Base-by-base conservation (phyloP, 2,113 vertebrate species). In the Rafetus swinhoei region DNA sequence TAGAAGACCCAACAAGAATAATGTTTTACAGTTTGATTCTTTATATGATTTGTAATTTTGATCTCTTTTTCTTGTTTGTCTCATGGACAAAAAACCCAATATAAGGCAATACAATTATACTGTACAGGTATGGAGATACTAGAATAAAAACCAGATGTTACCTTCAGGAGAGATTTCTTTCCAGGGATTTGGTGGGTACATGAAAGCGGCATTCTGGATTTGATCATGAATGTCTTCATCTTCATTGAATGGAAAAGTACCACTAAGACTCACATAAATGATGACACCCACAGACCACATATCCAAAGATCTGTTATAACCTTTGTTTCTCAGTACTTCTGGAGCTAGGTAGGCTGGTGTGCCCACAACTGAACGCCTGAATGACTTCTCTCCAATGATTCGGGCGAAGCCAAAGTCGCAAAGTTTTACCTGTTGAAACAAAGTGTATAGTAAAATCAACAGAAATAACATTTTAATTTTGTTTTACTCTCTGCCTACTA, bases 221-320 rank as follows among this genome's bases (percentile, higher is more conserved):
- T 99, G 99, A 97, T 99, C 99, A 4, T 99, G 99, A 85, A 99
- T 99, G 89, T 99, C 99, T 97, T 99, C 99, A 80, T 99, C 99
- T 96, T 99, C 99, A 35, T 99, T 99, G 95, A 99, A 99, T 1
- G 99, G 99, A 85, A 99, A 99, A 1, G 99, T 99, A 65, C 99
- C 99, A 24, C 99, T 99, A 35, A 99, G 98, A 94, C 99, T 99
- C 77, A 99, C 99, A 32, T 99, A 99, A 97, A 99, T 98, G 96
- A 99, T 99, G 90, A 99, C 99, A 6, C 99, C 99, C 32, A 99
- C 99, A 4, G 99, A 99, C 99, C 99, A 99, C 99, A 99, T 99
- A 97, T 99, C 99, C 88, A 99, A 97, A 2, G 99, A 99, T 65
- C 99, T 99, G 97, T 99, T 99, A 91, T 99, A 99, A 90, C 99